Base-by-base conservation (phyloP, 1,140 invertebrate species). In the Trichoplusia ni region DNA sequence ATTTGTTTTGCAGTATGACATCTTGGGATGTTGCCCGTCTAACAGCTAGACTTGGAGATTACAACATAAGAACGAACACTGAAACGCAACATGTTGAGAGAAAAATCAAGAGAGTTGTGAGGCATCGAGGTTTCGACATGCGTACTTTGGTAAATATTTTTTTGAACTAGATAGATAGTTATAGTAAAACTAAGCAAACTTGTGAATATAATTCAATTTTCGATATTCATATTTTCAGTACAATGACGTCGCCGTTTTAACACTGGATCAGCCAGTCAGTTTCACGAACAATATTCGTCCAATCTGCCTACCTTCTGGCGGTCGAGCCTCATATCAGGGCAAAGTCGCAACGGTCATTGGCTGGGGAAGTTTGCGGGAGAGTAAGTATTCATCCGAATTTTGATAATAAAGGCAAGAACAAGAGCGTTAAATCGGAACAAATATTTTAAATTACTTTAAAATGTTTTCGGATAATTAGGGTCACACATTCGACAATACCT, bases 171-270 rank as follows among this genome's bases (percentile, higher is more conserved):
- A n/a, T n/a, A n/a, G n/a, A n/a, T n/a, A n/a, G n/a, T n/a, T n/a
- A 5, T 38, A 38, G 2, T 18, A 13, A 31, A 11, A 0, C 8
- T 9, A 8, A 16, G n/a, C 6, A 23, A 13, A 14, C 5, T 21
- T 46, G 0, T 4, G 7, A 54, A 14, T 7, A 16, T 61, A 4
- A 11, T 14, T 7, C 14, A 59, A 9, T 2, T 4, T 29, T 21
- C 4, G 6, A 6, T 64, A 66, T 46, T 47, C 13, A 65, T 31
- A 62, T 65, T 92, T 92, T 27, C 84, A 94, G 92, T 97, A 97
- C 86, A 97, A 97, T 70, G 96, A 98, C 75, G 93, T 98, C 16
- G 96, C 97, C 0, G 92, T 99, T 37, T 88, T 98, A 1, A 97
- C 96, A 7, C 73, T 99, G 71, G 95, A 95, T 71, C 93, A 94